Base-by-base conservation (phyloP, 2,113 vertebrate genomes). In the Mesocricetus auratus region DNA sequence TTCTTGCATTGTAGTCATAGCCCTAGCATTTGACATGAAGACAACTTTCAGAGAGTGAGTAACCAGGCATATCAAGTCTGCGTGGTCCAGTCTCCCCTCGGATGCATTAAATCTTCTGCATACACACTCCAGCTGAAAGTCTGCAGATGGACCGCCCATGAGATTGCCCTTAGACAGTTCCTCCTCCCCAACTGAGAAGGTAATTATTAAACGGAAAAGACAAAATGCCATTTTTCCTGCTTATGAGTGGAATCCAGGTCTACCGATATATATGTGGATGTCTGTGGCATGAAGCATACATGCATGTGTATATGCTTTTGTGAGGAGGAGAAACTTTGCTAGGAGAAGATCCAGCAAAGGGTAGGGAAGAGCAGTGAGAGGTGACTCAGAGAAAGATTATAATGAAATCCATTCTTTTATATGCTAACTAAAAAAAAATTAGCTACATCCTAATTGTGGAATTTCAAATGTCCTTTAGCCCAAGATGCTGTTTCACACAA, bases 381-480 rank as follows among this genome's bases (percentile, higher is more conserved):
- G 83, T 68, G 62, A 47, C 9, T 86, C 7, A 19, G 39, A 21
- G 5, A 17, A 66, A 47, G 42, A 33, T 86, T 47, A 47, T 24
- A 42, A 50, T 50, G 17, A 50, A 86, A 47, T 7, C 62, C 42
- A 33, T 22, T 47, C 10, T 22, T 68, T 82, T 50, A 58, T 22
- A 68, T 68, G 17, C 42, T 68, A 86, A 68, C 60, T 85, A 86
- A 66, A 45, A 45, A 66, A 4, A 58, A 90, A 53, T 45, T 42
- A 68, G 33, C 91, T 94, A 50, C n/a, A 29, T 22, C 47, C 90
- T 77, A 93, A 31, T 45, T 64, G 24, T 91, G 71, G 93, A 39
- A 77, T 94, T 92, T 94, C 60, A 56, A 77, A 68, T 82, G 39
- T 91, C n/a, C 60, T 89, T 88, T 95, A 81, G 86, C 16, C 36